Evolutionary conservation across 2,888 invertebrate species (phyloP).

Genomic region (Blomia tropicalis): DNA sequence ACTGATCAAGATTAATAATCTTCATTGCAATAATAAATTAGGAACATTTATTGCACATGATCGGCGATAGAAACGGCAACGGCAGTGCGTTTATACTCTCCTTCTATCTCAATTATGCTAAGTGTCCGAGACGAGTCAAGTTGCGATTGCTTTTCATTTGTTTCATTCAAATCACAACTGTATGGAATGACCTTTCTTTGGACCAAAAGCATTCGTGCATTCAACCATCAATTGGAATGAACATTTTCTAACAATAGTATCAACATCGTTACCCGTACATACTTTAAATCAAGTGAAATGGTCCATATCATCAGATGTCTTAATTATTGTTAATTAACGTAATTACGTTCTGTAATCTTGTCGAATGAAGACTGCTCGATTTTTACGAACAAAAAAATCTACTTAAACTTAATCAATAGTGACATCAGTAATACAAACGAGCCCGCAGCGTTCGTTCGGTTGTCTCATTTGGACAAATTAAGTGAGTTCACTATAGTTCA

Average conservation of each 20-base stretch:
- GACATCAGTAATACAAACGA: neutral
- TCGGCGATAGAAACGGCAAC: neutral
- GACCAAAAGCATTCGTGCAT: no score
- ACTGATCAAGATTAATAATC: slow-evolving; percentile 11
- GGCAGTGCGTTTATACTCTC: neutral
- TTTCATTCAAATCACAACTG: no score
- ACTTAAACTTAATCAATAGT: no score
- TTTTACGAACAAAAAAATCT: no score
- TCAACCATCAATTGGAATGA: no score
- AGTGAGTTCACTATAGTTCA: neutral
- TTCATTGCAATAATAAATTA: slow-evolving; percentile 7
- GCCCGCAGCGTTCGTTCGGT: neutral
- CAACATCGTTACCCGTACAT: neutral
- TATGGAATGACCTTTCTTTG: no score
- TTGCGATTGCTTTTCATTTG: no score
- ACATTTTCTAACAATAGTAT: no score
- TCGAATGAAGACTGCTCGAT: no score
- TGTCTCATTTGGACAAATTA: neutral
- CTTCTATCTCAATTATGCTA: slow-evolving; percentile 13
- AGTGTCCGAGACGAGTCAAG: no score
- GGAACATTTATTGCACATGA: neutral
- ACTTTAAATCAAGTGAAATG: neutral
- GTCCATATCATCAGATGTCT: neutral
- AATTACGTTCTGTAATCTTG: neutral
- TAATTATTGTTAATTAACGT: slow-evolving; percentile 1